Evolutionary conservation across 2,888 invertebrate genomes (phyloP).

Genomic region (Melangyna quadrimaculata): DNA sequence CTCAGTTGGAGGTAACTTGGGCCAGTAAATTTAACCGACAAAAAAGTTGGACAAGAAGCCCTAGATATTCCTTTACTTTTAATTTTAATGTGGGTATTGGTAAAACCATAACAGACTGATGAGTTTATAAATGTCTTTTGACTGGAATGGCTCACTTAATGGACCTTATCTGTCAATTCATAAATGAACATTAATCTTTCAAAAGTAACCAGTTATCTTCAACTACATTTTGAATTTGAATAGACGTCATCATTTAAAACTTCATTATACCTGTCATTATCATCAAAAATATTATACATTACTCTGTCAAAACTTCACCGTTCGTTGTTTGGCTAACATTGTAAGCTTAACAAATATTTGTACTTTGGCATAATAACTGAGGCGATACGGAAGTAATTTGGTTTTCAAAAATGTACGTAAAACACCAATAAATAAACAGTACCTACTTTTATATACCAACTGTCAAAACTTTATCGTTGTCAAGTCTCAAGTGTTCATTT

Average conservation of each 20-base stretch:
- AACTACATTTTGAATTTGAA: background rate
- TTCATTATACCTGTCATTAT: background rate
- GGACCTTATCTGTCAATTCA: background rate
- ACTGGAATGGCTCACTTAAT: slow-evolving; percentile 9
- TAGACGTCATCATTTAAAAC: background rate
- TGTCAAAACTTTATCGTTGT: background rate
- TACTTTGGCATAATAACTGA: background rate
- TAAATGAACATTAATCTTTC: background rate
- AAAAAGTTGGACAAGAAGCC: background rate
- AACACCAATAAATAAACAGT: too few species aligned
- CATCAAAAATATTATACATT: background rate
- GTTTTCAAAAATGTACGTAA: background rate
- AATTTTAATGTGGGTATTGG: background rate
- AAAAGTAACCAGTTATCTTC: background rate
- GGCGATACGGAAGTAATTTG: background rate
- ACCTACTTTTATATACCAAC: background rate
- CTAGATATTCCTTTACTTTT: background rate
- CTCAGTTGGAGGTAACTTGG: slow-evolving; percentile 2
- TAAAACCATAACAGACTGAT: slow-evolving; percentile 6
- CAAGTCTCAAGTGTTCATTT: background rate
- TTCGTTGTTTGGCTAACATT: slow-evolving; percentile 26
- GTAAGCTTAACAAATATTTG: background rate
- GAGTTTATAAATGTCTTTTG: slow-evolving; percentile 16
- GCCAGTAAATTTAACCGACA: slow-evolving; percentile 36
- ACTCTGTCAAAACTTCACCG: slow-evolving; percentile 9